Evolutionary conservation across 2,113 vertebrate species (phyloP).

Genomic region (Cyrtonyx montezumae): DNA sequence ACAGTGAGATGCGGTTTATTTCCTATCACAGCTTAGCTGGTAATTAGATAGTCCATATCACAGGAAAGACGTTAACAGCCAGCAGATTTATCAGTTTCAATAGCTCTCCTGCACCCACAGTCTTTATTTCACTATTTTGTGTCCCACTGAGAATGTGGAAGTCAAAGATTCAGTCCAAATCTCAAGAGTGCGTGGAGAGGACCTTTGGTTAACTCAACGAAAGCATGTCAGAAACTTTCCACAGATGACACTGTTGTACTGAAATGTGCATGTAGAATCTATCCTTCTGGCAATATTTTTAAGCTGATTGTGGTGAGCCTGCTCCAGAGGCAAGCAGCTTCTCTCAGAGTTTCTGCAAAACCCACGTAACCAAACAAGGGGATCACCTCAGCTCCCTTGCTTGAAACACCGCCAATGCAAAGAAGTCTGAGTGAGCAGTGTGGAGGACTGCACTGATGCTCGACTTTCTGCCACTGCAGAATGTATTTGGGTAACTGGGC

Average conservation of each 20-base stretch:
- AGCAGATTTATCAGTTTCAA: constrained; percentile 2
- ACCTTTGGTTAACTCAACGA: neutral
- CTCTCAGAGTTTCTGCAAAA: neutral
- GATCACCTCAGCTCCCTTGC: neutral
- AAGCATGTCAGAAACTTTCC: neutral
- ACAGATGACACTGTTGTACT: neutral
- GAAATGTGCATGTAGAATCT: neutral
- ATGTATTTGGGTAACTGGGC: constrained; percentile 10
- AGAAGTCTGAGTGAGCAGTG: neutral
- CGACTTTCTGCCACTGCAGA: neutral
- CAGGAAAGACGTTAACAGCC: constrained; percentile 19
- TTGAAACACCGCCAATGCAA: neutral
- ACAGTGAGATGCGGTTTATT: constrained; percentile 49
- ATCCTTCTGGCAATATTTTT: neutral
- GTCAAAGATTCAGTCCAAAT: neutral
- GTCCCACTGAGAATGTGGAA: neutral
- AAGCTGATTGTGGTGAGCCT: neutral
- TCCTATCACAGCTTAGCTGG: constrained; percentile 28
- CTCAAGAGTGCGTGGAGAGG: neutral
- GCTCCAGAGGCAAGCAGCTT: neutral
- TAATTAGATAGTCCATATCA: constrained; percentile 41
- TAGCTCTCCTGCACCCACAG: neutral
- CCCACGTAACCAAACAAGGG: neutral
- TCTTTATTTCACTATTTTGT: neutral
- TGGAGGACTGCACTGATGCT: neutral